These are phyloP conservation scores for Drosophila melanosoma DNA, from an alignment of 2,888 invertebrate species.

Conservation along the genomic window DNA sequence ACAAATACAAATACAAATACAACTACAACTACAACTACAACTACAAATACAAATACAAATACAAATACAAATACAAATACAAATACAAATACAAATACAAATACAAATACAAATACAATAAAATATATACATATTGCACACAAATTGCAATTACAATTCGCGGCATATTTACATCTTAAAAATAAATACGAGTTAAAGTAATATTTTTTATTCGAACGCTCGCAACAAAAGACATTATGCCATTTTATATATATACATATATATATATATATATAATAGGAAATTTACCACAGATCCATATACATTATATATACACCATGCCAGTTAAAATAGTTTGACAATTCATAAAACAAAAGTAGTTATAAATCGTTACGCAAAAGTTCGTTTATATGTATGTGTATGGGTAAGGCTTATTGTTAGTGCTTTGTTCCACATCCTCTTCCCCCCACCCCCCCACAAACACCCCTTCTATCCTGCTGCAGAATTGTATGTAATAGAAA, in stretches of 20 bases:
- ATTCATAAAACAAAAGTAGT: constrained; percentile 51
- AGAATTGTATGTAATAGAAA: constrained; percentile 23
- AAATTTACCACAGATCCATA: constrained; percentile 17
- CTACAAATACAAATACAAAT: constrained; percentile 24
- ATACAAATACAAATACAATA: constrained; percentile 17
- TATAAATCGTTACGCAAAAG: constrained; percentile 65
- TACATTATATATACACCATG: constrained; percentile 24
- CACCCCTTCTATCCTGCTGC: constrained; percentile 1
- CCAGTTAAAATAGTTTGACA: constrained; percentile 43
- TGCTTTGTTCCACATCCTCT: constrained; percentile 39
- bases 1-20: constrained; percentile 18
- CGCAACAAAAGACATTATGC: constrained; percentile 46
- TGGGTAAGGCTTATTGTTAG: constrained; percentile 58
- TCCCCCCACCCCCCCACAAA: background rate
- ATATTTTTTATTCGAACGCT: constrained; percentile 47
- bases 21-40: no score
- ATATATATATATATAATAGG: background rate
- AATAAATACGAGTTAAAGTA: constrained; percentile 16
- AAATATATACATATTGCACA: constrained; percentile 42
- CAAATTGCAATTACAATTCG: constrained; percentile 53
- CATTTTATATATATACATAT: constrained; percentile 23
- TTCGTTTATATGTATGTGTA: constrained; percentile 70
- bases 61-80: constrained; percentile 24
- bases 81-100: constrained; percentile 24
- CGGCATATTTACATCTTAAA: constrained; percentile 59